Evolutionary conservation across 2,113 vertebrate genomes (phyloP), one percentile per base, ranked within the genome.

Genomic region (Pampusana beccarii): DNA sequence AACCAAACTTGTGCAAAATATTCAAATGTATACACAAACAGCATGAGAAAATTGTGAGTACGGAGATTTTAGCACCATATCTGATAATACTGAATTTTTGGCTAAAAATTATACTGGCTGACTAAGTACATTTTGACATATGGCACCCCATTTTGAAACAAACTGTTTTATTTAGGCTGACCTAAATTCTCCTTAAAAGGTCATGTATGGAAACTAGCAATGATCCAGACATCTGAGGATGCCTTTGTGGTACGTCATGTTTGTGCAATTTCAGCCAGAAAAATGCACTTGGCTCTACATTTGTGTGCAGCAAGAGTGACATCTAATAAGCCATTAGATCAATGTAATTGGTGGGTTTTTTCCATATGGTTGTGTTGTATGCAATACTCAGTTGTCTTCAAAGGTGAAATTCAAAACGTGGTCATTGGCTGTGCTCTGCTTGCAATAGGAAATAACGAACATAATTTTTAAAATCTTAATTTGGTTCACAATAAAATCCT

Each of bases 201-300:
- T 44, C 74, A 11, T 65, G 61, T 60, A 40, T 66, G 90, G 90
- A 83, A 93, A 73, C 60, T 73, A 84, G 67, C 11, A 31, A 71
- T 50, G 64, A 93, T 79, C 88, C 83, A 95, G 53, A 88, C 73
- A 91, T 83, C 58, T 86, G 94, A 96, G 80, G 72, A 91, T 93
- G 75, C 83, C 83, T 97, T 88, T 92, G 61, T 62, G 72, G 61
- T 92, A 83, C 9, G 1, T 95, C 66, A 48, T 58, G 23, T 88
- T 95, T 80, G 65, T 91, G 29, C 71, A 92, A 77, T 96, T 91
- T 93, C 67, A 94, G 72, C 65, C 87, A 95, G 95, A 95, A 97
- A 87, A 95, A 97, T 72, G 77, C 69, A 83, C 62, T 96, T 97
- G 93, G 86, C 90, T 95, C 89, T 92, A 40, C 42, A 46, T 88